Conservation (phyloP, 1,140 invertebrate species). For the Bombus consobrinus region DNA sequence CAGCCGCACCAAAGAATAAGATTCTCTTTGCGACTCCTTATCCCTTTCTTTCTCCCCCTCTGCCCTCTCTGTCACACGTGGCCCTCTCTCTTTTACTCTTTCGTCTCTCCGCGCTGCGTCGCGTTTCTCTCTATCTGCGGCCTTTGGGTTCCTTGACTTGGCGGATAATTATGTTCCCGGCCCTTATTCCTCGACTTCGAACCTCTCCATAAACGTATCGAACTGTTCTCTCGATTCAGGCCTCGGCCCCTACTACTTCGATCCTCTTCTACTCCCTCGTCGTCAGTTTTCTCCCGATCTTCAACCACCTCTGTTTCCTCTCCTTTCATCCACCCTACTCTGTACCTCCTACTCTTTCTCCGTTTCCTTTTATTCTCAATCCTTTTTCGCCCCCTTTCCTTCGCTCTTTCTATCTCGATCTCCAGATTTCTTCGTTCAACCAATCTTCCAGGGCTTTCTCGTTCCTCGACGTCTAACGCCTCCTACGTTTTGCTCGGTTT, state of each 20-base stretch:
- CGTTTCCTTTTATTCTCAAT: conserved; percentile 5
- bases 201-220: conserved; percentile 61
- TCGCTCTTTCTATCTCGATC: background rate
- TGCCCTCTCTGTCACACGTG: conserved; percentile 4
- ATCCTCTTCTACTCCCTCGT: conserved; percentile 39
- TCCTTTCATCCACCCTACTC: too few species aligned
- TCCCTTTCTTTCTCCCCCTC: background rate
- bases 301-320: background rate
- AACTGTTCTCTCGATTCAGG: conserved; percentile 44
- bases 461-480: conserved; percentile 13
- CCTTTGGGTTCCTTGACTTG: conserved; percentile 58
- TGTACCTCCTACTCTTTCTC: background rate
- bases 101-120: background rate
- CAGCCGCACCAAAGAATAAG: conserved; percentile 65
- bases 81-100: background rate
- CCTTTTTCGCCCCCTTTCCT: too few species aligned
- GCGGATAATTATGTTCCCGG: conserved; percentile 65
- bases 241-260: background rate
- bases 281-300: conserved; percentile 28
- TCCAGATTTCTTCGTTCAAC: background rate
- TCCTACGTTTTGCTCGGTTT: conserved; percentile 20
- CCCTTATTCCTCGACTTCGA: conserved; percentile 60
- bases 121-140: conserved; percentile 29
- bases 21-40: conserved; percentile 32
- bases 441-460: background rate